phyloP scores from a whole-genome alignment of 2,888 invertebrate species.

The Plutella xylostella region DNA sequence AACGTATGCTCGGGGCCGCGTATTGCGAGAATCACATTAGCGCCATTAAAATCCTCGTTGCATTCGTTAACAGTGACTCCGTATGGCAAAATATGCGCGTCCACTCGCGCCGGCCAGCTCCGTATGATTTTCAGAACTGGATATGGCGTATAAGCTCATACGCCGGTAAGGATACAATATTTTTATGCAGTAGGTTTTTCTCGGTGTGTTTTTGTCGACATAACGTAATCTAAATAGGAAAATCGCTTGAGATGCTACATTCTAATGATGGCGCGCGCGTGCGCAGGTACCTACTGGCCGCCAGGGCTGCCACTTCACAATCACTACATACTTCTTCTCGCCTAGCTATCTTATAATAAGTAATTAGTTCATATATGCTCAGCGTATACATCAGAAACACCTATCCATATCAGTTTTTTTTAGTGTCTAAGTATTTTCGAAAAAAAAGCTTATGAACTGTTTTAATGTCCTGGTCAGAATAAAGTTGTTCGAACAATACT shows the following conservation, averaged over 20 bases:
- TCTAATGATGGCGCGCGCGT: conserved; percentile 65
- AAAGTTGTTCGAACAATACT: no score
- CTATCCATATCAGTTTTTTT: no score
- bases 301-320: conserved; percentile 4
- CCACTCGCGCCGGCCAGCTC: conserved; percentile 51
- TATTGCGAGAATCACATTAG: conserved; percentile 60
- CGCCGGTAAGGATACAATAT: conserved; percentile 66
- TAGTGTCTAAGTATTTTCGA: no score
- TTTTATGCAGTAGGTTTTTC: conserved; percentile 64
- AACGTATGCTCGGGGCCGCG: conserved; percentile 1
- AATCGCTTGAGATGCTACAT: conserved; percentile 63
- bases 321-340: no score
- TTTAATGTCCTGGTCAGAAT: no score
- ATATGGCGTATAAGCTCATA: conserved; percentile 53
- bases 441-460: no score
- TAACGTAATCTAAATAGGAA: conserved; percentile 66
- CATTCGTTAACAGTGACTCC: conserved; percentile 55
- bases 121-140: conserved; percentile 71
- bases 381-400: no score
- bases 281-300: conserved; percentile 48
- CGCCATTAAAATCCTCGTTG: conserved; percentile 62
- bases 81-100: conserved; percentile 65
- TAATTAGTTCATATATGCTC: no score
- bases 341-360: no score
- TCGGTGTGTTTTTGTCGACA: conserved; percentile 57